phyloP scores from a whole-genome alignment of 2,888 invertebrate species.

The Oscheius sp. region DNA sequence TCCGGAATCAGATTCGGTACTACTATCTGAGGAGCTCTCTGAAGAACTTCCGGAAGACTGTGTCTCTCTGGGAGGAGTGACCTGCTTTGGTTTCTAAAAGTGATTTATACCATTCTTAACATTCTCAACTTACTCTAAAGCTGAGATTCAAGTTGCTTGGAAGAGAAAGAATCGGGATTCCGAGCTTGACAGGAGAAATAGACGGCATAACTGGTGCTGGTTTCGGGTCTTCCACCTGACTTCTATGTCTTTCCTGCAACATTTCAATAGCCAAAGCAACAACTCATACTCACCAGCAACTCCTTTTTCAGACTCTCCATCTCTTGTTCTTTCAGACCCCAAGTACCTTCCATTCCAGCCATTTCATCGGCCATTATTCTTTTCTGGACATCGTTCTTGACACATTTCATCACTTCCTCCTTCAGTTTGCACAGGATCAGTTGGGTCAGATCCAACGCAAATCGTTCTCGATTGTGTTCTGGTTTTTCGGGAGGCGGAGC shows the following conservation, averaged over 20 bases:
- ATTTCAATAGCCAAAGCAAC: not conserved
- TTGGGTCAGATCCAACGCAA: not conserved
- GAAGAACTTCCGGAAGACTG: not conserved
- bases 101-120: not conserved
- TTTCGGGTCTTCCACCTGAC: not conserved
- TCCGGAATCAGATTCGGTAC: not conserved
- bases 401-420: not conserved
- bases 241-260: not conserved
- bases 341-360: slow-evolving; percentile 20
- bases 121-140: slow-evolving; percentile 3
- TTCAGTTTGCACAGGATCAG: slow-evolving; percentile 2
- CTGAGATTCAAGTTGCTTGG: not conserved
- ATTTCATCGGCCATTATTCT: slow-evolving; percentile 15
- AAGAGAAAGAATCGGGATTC: slow-evolving; percentile 1
- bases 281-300: not conserved
- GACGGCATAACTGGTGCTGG: not conserved
- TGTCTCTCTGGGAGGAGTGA: not conserved
- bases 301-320: slow-evolving; percentile 6
- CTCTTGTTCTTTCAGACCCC: slow-evolving; percentile 23
- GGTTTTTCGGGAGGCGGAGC: not conserved
- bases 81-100: not conserved
- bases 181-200: not conserved
- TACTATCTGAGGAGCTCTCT: not conserved
- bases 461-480: slow-evolving; percentile 1
- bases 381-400: not conserved